Evolutionary conservation across 30 jellyfish, hydroid and myxozoan species (phyloP).

Genomic region (Cassiopea andromeda): DNA sequence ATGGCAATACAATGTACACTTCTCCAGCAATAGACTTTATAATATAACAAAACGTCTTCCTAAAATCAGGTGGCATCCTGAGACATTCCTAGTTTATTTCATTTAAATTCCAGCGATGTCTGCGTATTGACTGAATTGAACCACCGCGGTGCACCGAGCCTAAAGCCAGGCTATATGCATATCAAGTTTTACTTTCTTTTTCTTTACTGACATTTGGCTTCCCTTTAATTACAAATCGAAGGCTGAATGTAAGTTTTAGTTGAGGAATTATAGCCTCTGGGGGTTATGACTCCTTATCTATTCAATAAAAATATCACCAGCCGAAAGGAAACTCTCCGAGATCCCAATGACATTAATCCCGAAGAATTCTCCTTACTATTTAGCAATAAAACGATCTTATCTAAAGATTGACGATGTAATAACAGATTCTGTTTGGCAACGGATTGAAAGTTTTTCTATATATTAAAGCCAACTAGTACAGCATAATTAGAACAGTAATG

Average conservation of each 20-base stretch:
- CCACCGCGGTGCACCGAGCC: no score
- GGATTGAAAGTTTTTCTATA: neutral
- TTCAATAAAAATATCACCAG: neutral
- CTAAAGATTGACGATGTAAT: neutral
- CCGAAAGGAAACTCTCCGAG: neutral
- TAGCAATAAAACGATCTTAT: neutral
- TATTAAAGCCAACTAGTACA: neutral
- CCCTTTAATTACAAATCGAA: no score
- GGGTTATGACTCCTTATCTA: neutral
- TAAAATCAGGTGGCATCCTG: no score
- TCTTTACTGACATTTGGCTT: neutral
- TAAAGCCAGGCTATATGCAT: no score
- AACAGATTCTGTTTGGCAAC: neutral
- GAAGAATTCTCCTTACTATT: neutral
- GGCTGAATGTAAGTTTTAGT: no score
- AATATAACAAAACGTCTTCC: no score
- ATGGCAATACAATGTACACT: no score
- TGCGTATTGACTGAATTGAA: neutral
- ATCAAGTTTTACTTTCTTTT: no score
- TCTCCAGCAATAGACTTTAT: no score
- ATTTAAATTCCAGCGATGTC: neutral
- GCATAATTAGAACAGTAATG: neutral
- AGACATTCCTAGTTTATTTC: neutral
- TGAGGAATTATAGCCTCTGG: neutral
- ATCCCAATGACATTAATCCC: neutral